A percentile compares a stretch with the other conserved stretches of the same genome.
Conservation (phyloP, 2,888 invertebrate species). For the Drosophila longiperda region DNA sequence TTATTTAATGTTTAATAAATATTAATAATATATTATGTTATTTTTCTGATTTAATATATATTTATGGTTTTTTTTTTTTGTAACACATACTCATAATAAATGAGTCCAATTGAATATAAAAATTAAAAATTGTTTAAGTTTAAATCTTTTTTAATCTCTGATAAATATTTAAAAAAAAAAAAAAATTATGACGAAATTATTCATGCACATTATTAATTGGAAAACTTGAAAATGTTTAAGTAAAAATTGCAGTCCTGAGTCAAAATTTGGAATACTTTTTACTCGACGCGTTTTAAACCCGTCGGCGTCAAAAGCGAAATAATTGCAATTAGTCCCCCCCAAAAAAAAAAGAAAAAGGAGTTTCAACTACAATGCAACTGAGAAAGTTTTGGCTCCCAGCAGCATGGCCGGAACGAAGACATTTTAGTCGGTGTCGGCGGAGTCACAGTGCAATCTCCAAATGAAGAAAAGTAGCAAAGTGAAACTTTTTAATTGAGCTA, state of each 20-base stretch:
- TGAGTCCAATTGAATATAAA: too few species aligned
- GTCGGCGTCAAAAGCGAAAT: conserved; percentile 43
- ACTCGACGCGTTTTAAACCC: conserved; percentile 11
- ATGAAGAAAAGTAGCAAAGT: conserved; percentile 77
- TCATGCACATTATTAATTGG: not conserved
- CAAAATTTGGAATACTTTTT: not conserved
- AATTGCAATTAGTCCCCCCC: conserved; percentile 69
- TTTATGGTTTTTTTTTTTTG: too few species aligned
- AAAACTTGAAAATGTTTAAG: not conserved
- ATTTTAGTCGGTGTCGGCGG: conserved; percentile 31
- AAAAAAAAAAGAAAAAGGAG: conserved; percentile 23
- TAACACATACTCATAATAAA: not conserved
- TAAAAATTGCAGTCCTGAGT: conserved; percentile 27
- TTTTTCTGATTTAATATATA: too few species aligned
- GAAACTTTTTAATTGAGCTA: conserved; percentile 80
- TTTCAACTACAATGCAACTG: conserved; percentile 44
- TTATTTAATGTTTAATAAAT: not conserved
- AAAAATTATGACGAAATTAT: not conserved
- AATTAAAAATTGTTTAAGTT: not conserved
- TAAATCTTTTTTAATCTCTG: not conserved
- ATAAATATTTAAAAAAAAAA: not conserved
- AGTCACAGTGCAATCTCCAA: conserved; percentile 62
- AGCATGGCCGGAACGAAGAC: conserved; percentile 44
- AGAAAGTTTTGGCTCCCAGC: conserved; percentile 31
- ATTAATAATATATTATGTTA: too few species aligned